Evolutionary conservation across 1,140 invertebrate species (phyloP), one percentile per base, ranked within the genome.

Genomic region (Drosophila melanogaster): DNA sequence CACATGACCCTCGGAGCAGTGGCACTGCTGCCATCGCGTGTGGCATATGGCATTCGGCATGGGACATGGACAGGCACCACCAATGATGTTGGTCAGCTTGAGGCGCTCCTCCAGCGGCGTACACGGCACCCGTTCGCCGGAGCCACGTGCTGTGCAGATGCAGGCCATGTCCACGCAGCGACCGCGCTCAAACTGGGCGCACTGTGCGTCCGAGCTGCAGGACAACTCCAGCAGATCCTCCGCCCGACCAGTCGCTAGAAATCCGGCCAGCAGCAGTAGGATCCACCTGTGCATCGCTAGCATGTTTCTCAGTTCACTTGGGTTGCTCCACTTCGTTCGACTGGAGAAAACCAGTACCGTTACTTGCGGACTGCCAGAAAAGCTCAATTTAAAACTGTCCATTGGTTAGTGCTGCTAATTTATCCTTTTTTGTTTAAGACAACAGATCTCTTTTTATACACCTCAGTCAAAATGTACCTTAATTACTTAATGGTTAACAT

Each of bases 61-160:
- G 0, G 14, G 58, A 14, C 90, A 92, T 0, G 86, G 87, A 55
- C 90, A 92, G 3, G 75, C 50, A 0, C 90, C 90, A 2, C 90
- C 90, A 7, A 91, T 71, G 10, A 91, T 79, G 37, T 91, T 91
- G 2, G 50, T 91, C n/a, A 73, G 5, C 22, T 79, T 90, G 30
- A 30, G 7, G 7, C 7, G 1, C 26, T 59, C 35, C 19, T 77
- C 79, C 33, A 58, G 56, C 2, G 85, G 84, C 0, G 43, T 19
- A 58, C 84, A 87, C 15, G 37, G 1, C 19, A 69, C 67, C 10
- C n/a, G 44, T 0, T 65, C 12, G 0, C 22, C 30, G 7, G 43
- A 46, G 40, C 46, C 58, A 47, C 46, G 40, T 49, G 56, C 67
- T 8, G 17, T 53, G 47, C 84, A 87, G 4, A 33, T 5, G 15